These are phyloP conservation scores for Stegastes partitus DNA, from an alignment of 2,113 vertebrate species.

Conservation along the genomic window DNA sequence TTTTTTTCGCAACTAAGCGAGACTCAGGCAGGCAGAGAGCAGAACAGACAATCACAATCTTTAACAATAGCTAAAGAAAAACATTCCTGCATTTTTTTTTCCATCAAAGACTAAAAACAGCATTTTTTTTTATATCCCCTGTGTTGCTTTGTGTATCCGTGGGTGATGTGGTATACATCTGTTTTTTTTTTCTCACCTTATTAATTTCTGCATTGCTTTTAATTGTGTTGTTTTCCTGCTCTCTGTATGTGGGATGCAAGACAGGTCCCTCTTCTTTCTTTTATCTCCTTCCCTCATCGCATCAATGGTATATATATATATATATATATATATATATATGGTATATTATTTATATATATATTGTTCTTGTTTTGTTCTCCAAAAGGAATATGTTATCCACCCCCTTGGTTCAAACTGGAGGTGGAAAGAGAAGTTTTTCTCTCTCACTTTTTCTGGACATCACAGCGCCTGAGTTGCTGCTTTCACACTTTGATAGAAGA, in stretches of 20 bases:
- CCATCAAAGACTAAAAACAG: conserved; percentile 8
- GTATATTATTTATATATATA: too few relatives aligned
- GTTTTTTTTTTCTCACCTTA: conserved; percentile 21
- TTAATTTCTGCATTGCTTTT: conserved; percentile 21
- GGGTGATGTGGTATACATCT: not conserved
- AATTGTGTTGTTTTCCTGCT: conserved; percentile 8
- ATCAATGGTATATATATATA: not conserved
- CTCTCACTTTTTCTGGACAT: conserved; percentile 2
- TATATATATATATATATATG: not conserved
- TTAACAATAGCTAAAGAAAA: conserved; percentile 11
- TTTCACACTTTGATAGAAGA: conserved; percentile 11
- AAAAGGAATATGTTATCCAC: conserved; percentile 19
- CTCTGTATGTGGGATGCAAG: conserved; percentile 1
- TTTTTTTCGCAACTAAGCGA: conserved; percentile 9
- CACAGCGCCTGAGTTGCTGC: not conserved
- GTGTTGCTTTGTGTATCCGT: conserved; percentile 9
- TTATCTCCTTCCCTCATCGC: not conserved
- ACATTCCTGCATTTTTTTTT: conserved; percentile 9
- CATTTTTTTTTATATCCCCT: not conserved
- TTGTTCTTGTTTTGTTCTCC: conserved; percentile 17
- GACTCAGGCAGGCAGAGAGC: conserved; percentile 19
- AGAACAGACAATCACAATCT: conserved; percentile 11
- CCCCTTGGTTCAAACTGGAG: conserved; percentile 19
- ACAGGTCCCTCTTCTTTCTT: not conserved
- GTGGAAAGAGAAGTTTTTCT: conserved; percentile 11